Conservation (phyloP, 2,888 invertebrate species). For the Strigamia transsilvanica region DNA sequence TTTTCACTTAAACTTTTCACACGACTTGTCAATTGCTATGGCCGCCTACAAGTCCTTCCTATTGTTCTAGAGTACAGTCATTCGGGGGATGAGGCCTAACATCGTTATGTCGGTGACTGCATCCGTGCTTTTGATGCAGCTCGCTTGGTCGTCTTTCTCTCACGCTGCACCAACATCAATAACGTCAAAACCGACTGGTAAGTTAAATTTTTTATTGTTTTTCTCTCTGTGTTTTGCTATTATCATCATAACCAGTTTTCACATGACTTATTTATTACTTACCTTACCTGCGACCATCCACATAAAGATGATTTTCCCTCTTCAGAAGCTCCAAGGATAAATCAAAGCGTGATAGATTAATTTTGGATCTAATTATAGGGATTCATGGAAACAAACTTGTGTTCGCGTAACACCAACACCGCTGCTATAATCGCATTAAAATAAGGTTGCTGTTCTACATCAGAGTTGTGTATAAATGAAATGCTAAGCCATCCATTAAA, state of each 20-base stretch:
- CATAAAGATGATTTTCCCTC: neutral
- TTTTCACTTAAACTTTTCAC: conserved; percentile 23
- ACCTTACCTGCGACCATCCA: too few relatives aligned
- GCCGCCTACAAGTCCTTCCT: neutral
- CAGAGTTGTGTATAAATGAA: neutral
- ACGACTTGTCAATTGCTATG: conserved; percentile 35
- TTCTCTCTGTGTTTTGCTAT: neutral
- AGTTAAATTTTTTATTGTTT: neutral
- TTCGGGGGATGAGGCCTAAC: conserved; percentile 41
- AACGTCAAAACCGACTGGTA: conserved; percentile 15
- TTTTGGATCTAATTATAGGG: conserved; percentile 15
- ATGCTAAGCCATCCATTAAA: neutral
- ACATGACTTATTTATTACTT: neutral
- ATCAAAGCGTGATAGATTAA: conserved; percentile 7
- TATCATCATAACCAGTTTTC: neutral
- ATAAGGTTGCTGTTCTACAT: neutral
- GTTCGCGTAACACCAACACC: neutral
- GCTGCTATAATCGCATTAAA: neutral
- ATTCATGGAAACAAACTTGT: neutral
- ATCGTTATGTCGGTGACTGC: conserved; percentile 27
- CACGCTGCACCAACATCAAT: conserved; percentile 4
- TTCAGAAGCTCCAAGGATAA: neutral
- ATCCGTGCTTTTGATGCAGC: conserved; percentile 18
- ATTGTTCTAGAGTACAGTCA: conserved; percentile 27
- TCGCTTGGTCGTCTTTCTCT: conserved; percentile 17